Evolutionary conservation across 2,888 invertebrate species (phyloP), one percentile per base, ranked within the genome.

Genomic region (Spodoptera exigua): DNA sequence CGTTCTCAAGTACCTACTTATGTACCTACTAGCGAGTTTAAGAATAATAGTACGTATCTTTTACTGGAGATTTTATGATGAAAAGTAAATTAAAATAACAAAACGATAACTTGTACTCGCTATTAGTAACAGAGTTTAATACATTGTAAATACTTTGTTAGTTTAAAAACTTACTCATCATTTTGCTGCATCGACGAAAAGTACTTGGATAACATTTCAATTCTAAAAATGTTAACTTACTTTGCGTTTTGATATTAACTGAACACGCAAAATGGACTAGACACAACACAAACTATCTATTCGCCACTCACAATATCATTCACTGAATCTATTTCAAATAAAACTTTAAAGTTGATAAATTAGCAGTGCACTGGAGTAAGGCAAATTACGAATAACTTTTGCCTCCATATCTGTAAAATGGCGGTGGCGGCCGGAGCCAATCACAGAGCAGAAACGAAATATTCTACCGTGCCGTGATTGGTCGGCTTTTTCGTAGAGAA

Each of bases 171-270:
- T 85, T 79, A 88, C 87, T 57, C 53, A 2, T 46, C 18, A 16
- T 45, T 67, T 72, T 77, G 68, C 61, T 82, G 73, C 64, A 87
- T 74, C 3, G 89, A 89, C 61, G 84, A 74, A 79, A 90, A 88
- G 71, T 83, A 90, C 37, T 89, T 87, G 39, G 89, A 39, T 54
- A 89, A 69, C 74, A 81, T 84, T 62, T 65, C 64, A 58, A 18
- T 35, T 17, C 9, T 44, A 34, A n/a, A n/a, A n/a, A 11, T 13
- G 1, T 12, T 16, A 55, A 63, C 35, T 52, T 47, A 63, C 36
- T 43, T 52, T 34, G 18, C 44, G 27, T 32, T 40, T 9, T 13
- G n/a, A 13, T n/a, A 35, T 32, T 16, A 41, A 32, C 14, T 1
- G n/a, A 10, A 17, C 46, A 44, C 54, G 45, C 41, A 35, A 32